These are phyloP conservation scores for Metacarcinus magister DNA, from an alignment of 2,888 invertebrate species.

Conservation along the genomic window DNA sequence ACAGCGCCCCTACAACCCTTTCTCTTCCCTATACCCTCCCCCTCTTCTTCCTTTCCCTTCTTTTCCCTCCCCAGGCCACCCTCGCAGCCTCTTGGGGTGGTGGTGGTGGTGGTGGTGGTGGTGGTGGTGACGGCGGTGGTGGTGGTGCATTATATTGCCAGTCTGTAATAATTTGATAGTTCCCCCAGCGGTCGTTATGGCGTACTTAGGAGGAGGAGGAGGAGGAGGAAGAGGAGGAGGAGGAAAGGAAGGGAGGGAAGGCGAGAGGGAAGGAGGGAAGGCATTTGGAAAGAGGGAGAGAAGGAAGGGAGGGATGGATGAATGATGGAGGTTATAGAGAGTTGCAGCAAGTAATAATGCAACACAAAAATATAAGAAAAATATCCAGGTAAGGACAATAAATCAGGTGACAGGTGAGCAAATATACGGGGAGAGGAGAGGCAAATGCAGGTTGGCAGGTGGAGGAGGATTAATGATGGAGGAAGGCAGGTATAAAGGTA, in stretches of 20 bases:
- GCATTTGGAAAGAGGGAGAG: background rate
- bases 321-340: background rate
- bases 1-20: background rate
- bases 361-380: background rate
- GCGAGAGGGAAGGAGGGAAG: background rate
- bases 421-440: background rate
- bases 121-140: background rate
- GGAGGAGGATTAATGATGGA: background rate
- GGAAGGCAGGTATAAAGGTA: background rate
- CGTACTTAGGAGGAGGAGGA: background rate
- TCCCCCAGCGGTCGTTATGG: background rate
- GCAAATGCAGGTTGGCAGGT: background rate
- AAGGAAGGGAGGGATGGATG: background rate
- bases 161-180: slow-evolving; percentile 16
- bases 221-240: too few relatives aligned
- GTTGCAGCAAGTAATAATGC: background rate
- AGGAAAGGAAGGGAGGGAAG: background rate
- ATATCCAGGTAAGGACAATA: background rate
- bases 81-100: background rate
- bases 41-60: background rate
- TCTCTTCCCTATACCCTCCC: background rate
- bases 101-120: background rate
- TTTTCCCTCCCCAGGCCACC: background rate
- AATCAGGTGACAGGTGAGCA: background rate
- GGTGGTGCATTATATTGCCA: background rate